Conservation (phyloP, 2,888 invertebrate genomes). For the Ophion ellenae region DNA sequence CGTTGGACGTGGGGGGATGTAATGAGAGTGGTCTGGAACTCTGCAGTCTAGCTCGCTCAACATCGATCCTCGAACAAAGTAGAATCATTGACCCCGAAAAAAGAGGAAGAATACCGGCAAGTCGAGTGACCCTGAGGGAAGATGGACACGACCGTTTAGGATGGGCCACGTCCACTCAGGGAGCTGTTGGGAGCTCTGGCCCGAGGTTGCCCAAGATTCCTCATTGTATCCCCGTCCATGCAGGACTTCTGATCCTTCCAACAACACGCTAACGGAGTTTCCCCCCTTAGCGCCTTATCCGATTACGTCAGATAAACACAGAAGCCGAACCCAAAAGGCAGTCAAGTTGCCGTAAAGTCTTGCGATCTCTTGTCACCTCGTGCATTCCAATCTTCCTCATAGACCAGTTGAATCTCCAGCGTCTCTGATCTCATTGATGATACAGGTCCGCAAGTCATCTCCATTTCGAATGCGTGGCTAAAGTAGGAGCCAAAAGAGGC, state of each 20-base stretch:
- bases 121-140: slow-evolving; percentile 2
- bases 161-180: not conserved
- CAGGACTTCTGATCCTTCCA: not conserved
- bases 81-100: slow-evolving; percentile 67
- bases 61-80: slow-evolving; percentile 47
- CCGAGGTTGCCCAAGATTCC: not conserved
- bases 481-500: slow-evolving; percentile 25
- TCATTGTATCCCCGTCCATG: not conserved
- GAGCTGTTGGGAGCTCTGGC: not conserved
- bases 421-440: slow-evolving; percentile 53
- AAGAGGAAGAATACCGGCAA: slow-evolving; percentile 34
- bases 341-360: too few relatives aligned
- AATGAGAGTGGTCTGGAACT: slow-evolving; percentile 35
- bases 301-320: not conserved
- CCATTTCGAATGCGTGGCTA: slow-evolving; percentile 31
- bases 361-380: too few relatives aligned
- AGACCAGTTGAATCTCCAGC: slow-evolving; percentile 54
- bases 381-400: slow-evolving; percentile 37
- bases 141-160: slow-evolving; percentile 1
- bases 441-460: slow-evolving; percentile 30
- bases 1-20: not conserved
- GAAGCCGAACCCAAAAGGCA: too few relatives aligned
- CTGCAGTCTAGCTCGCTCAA: slow-evolving; percentile 17
- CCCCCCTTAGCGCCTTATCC: not conserved
- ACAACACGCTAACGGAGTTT: slow-evolving; percentile 2